phyloP scores from a whole-genome alignment of 2,888 invertebrate species.

The Clunio marinus region DNA sequence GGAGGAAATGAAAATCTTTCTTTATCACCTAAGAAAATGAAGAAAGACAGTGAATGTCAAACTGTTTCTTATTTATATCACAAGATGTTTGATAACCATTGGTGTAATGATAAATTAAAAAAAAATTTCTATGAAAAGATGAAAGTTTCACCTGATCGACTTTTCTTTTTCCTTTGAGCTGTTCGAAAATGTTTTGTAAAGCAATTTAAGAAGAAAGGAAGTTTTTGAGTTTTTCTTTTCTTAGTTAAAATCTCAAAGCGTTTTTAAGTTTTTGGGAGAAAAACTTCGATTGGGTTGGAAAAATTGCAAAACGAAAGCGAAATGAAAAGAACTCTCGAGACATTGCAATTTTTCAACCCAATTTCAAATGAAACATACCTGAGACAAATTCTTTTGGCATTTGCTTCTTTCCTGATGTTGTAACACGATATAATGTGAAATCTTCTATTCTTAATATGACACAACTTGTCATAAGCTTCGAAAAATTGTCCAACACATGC shows the following conservation, averaged over 20 bases:
- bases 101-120: not conserved
- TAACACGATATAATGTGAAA: slow-evolving; percentile 81
- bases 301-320: not conserved
- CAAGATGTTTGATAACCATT: not conserved
- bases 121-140: slow-evolving; percentile 30
- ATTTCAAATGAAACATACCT: slow-evolving; percentile 53
- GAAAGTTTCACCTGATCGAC: slow-evolving; percentile 51
- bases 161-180: slow-evolving; percentile 59
- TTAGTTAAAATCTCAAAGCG: too few relatives aligned
- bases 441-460: slow-evolving; percentile 86
- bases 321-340: not conserved
- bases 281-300: too few relatives aligned
- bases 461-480: slow-evolving; percentile 88
- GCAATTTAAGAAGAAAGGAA: not conserved
- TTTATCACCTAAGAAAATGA: slow-evolving; percentile 58
- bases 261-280: too few relatives aligned
- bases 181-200: slow-evolving; percentile 27
- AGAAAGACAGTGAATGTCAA: slow-evolving; percentile 40
- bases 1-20: slow-evolving; percentile 80
- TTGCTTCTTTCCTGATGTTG: slow-evolving; percentile 68
- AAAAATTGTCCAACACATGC: slow-evolving; percentile 67
- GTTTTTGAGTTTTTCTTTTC: too few relatives aligned
- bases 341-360: too few relatives aligned
- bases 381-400: slow-evolving; percentile 75
- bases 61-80: slow-evolving; percentile 33